Percentiles rank a stretch among this genome's conserved stretches.
Evolutionary conservation across 2,888 invertebrate species (phyloP).

Genomic region (Phortica okadai): DNA sequence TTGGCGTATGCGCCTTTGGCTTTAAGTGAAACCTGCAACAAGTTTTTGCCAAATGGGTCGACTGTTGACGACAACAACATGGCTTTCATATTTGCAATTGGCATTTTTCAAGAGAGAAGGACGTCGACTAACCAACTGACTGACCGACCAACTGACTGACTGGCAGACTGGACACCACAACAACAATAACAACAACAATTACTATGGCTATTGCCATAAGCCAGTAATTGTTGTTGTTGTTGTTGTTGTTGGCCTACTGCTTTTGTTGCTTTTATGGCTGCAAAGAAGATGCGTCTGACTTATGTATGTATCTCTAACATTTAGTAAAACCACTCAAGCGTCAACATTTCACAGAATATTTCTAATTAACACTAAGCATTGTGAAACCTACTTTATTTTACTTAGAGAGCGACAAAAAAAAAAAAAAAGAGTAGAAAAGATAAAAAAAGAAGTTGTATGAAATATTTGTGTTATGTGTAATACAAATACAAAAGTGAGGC

Average conservation of each 20-base stretch:
- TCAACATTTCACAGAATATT: neutral
- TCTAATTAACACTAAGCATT: conserved; percentile 17
- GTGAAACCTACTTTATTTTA: conserved; percentile 9
- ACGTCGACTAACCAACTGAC: neutral
- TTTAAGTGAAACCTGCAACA: conserved; percentile 15
- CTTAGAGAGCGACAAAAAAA: neutral
- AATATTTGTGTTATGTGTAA: no score
- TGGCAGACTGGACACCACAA: neutral
- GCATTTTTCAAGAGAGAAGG: neutral
- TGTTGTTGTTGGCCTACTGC: no score
- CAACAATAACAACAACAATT: neutral
- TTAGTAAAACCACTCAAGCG: no score
- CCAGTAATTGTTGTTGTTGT: neutral
- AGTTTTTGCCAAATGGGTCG: neutral
- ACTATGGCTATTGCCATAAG: no score
- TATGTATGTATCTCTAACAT: no score
- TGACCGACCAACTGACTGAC: no score
- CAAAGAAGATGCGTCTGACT: no score
- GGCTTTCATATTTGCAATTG: conserved; percentile 15
- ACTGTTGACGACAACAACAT: neutral
- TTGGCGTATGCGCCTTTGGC: neutral
- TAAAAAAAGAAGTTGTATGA: neutral
- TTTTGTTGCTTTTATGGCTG: no score
- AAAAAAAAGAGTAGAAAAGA: no score
- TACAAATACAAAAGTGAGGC: no score